These are phyloP conservation scores for Chloroclysta siterata DNA, from an alignment of 2,888 invertebrate genomes.

Conservation along the genomic window DNA sequence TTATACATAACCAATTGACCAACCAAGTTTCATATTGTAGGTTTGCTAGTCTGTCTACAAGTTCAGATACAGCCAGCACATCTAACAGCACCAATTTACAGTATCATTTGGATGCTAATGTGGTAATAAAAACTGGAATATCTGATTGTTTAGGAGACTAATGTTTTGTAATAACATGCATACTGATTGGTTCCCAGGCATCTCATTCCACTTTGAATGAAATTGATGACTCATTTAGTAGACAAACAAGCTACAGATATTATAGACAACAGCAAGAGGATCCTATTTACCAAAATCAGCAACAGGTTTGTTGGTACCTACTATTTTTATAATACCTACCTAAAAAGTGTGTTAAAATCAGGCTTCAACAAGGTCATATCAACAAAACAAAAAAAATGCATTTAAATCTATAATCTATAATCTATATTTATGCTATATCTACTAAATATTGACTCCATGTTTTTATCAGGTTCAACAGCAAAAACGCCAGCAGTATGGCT, in stretches of 20 bases:
- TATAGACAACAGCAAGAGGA: conserved; percentile 74
- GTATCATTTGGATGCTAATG: conserved; percentile 72
- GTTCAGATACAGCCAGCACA: conserved; percentile 77
- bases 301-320: conserved; percentile 63
- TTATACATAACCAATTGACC: neutral
- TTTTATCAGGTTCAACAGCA: conserved; percentile 73
- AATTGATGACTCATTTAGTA: conserved; percentile 78
- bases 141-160: neutral
- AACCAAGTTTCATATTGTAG: conserved; percentile 62
- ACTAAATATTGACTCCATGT: neutral
- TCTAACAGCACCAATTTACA: conserved; percentile 76
- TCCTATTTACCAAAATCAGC: conserved; percentile 81
- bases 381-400: no score
- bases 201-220: conserved; percentile 79
- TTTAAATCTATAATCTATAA: no score
- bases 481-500: conserved; percentile 78
- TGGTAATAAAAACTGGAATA: conserved; percentile 56
- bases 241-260: conserved; percentile 78
- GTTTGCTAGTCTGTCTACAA: conserved; percentile 88
- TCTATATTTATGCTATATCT: no score
- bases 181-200: conserved; percentile 54
- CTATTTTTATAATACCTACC: neutral
- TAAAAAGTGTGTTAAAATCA: no score
- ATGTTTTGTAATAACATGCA: conserved; percentile 8
- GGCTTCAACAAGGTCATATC: no score